Evolutionary conservation across 2,888 invertebrate species (phyloP).

Genomic region (Psococerastis gibbosa): DNA sequence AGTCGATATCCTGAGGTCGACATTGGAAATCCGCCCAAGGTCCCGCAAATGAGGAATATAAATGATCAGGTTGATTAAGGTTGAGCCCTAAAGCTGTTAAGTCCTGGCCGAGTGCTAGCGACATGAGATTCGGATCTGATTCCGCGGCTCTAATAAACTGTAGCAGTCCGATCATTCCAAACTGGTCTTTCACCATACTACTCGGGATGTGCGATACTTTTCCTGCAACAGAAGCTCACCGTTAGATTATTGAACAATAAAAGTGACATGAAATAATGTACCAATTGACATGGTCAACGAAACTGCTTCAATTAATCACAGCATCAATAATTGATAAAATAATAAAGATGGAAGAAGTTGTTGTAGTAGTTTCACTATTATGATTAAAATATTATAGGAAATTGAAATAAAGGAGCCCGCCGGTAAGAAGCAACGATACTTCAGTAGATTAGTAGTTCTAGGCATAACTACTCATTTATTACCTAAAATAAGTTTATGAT

Average conservation of each 20-base stretch:
- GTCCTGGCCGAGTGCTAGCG: slow-evolving; percentile 93
- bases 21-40: slow-evolving; percentile 98
- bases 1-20: slow-evolving; percentile 97
- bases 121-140: slow-evolving; percentile 89
- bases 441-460: too few species aligned
- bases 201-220: slow-evolving; percentile 96
- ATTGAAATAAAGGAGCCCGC: too few species aligned
- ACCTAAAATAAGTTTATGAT: too few species aligned
- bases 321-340: slow-evolving; percentile 8
- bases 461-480: too few species aligned
- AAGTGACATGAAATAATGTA: neutral
- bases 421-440: too few species aligned
- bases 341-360: too few species aligned
- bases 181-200: slow-evolving; percentile 98
- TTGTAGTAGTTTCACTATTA: too few species aligned
- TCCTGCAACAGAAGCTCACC: slow-evolving; percentile 41
- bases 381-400: too few species aligned
- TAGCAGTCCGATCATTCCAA: slow-evolving; percentile 95
- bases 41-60: slow-evolving; percentile 96
- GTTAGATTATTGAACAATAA: too few species aligned
- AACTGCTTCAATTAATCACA: slow-evolving; percentile 11
- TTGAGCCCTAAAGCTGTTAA: slow-evolving; percentile 94
- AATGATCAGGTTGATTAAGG: slow-evolving; percentile 92
- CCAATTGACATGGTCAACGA: too few species aligned
- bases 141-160: slow-evolving; percentile 97